Percentiles rank a stretch among this genome's conserved stretches.
phyloP scores from a whole-genome alignment of 2,113 vertebrate genomes.

The Gadus macrocephalus region DNA sequence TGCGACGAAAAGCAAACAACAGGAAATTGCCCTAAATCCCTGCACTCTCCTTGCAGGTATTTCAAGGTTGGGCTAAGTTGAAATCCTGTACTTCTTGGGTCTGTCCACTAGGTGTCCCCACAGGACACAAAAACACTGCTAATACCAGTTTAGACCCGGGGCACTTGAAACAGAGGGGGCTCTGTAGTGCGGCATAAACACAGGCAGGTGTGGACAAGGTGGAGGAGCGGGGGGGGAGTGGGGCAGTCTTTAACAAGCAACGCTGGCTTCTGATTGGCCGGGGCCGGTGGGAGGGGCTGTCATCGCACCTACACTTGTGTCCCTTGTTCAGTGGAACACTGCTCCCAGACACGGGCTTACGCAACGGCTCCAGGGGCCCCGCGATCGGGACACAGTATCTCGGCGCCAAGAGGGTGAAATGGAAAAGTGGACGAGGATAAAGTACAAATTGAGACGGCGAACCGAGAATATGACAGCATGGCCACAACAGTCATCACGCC shows the following conservation, averaged over 20 bases:
- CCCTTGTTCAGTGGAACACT: constrained; percentile 55
- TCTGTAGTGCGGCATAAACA: constrained; percentile 63
- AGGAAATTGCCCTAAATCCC: too few species aligned
- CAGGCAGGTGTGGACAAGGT: constrained; percentile 57
- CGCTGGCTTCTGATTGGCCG: constrained; percentile 44
- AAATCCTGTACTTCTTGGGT: constrained; percentile 36
- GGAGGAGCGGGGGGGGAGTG: constrained; percentile 24
- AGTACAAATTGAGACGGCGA: constrained; percentile 29
- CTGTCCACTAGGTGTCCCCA: constrained; percentile 45
- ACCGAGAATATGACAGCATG: constrained; percentile 1
- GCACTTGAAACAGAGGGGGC: constrained; percentile 53
- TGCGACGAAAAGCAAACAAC: too few species aligned
- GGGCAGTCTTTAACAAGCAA: constrained; percentile 46
- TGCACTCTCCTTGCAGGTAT: too few species aligned
- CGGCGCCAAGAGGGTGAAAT: constrained; percentile 23
- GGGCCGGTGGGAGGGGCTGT: constrained; percentile 33
- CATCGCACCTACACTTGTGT: constrained; percentile 52
- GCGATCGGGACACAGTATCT: constrained; percentile 42
- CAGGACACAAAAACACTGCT: constrained; percentile 16
- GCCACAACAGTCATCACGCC: not conserved
- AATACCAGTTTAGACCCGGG: not conserved
- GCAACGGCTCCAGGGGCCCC: constrained; percentile 47
- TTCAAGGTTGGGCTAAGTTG: not conserved
- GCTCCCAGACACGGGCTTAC: constrained; percentile 51
- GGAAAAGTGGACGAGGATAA: not conserved